Base-by-base conservation (phyloP, 2,797 vertebrate species). In the Macroramphosus scolopax region DNA sequence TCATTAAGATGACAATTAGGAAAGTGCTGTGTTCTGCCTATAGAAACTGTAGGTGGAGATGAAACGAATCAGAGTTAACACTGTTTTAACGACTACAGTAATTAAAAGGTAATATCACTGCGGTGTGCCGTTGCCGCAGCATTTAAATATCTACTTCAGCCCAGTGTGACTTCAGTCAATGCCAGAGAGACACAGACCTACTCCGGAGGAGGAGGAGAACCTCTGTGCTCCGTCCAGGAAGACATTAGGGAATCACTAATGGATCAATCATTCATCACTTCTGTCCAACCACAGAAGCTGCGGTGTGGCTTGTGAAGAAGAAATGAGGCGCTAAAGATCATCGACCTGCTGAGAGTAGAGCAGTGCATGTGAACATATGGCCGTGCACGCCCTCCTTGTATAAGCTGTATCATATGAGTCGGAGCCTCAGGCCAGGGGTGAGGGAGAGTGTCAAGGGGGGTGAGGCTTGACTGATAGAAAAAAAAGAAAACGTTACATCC, bases 361-460 rank as follows among this genome's bases (percentile, higher is more conserved):
- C 5, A 26, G 7, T 54, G 41, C 59, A 69, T 8, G 12, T 43
- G 39, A 4, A 13, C 40, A 7, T 45, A 38, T 17, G 31, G 16
- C 30, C 22, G 5, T 24, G 29, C 6, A 29, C 33, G 50, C 57
- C 58, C 43, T 22, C 45, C 44, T 43, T 6, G 42, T 73, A 58
- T 81, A 84, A 84, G 67, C 68, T 35, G 57, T 51, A 66, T 83
- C 83, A 82, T 80, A 79, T 86, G 82, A 84, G 58, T 33, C 1
- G 13, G 49, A 53, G 63, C 65, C 59, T 68, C 37, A 1, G 64
- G 67, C 31, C 40, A 49, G 34, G 51, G 68, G 65, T 47, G 55
- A 63, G 24, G 34, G 53, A 60, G 34, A 50, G 55, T 61, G 53
- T 38, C 17, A 28, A 48, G 58, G 22, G 51, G 63, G 22, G 17